Conservation (phyloP, 2,888 invertebrate genomes). For the Sepiola atlantica region DNA sequence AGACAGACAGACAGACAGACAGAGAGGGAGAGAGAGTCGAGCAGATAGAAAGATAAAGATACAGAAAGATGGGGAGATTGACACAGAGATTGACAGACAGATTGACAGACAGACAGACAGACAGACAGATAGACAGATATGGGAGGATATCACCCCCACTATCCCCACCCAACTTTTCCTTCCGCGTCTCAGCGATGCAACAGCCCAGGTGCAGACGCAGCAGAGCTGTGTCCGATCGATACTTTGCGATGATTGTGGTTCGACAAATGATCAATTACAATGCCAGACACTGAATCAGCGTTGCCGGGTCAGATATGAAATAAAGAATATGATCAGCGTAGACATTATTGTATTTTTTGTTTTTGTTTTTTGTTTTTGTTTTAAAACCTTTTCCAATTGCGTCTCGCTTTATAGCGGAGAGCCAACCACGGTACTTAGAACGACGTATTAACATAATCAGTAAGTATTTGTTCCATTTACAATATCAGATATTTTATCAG, state of each 20-base stretch:
- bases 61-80: too few species aligned
- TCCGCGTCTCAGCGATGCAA: background rate
- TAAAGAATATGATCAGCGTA: background rate
- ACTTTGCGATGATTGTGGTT: background rate
- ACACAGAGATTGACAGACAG: too few species aligned
- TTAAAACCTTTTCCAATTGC: slow-evolving; percentile 3
- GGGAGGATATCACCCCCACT: too few species aligned
- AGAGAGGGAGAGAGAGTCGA: too few species aligned
- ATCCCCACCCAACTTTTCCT: too few species aligned
- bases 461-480: background rate
- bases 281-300: background rate
- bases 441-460: too few species aligned
- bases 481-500: too few species aligned
- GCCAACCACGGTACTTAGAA: too few species aligned
- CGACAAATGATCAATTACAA: slow-evolving; percentile 2
- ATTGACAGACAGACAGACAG: too few species aligned
- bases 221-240: background rate
- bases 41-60: too few species aligned
- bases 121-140: too few species aligned
- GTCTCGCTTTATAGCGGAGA: background rate
- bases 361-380: background rate
- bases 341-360: background rate
- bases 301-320: slow-evolving; percentile 9
- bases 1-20: too few species aligned
- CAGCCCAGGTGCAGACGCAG: background rate